Evolutionary conservation across 2,797 vertebrate species (phyloP), one percentile per base, ranked within the genome.

Genomic region (Sitta carolinensis): DNA sequence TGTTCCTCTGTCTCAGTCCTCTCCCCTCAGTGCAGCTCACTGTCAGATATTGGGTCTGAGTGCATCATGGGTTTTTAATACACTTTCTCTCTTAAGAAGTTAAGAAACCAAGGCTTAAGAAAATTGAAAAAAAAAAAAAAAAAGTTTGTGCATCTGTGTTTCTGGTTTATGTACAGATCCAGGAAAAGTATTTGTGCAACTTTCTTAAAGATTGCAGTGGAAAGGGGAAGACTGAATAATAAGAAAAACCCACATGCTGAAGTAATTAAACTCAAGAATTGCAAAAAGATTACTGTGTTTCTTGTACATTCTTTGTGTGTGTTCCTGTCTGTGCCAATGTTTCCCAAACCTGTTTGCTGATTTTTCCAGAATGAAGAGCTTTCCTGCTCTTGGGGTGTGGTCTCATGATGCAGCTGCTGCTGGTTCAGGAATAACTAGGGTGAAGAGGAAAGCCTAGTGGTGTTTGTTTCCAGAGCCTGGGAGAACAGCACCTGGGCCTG

Each of bases 191-290:
- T 80, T 95, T 84, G 18, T 91, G 94, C 92, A 94, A 66, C 76
- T 78, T 96, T 73, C 10, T 12, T 86, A 50, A 47, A 42, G 77
- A 69, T 63, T 69, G 83, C 77, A 57, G 10, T 47, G 57, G 45
- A 55, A 89, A 72, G 68, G 77, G 81, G 66, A 91, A 47, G 66
- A 69, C 74, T 79, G 63, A 88, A 54, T 3, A 88, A 58, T 32
- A 63, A 85, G 25, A 69, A 36, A 66, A 77, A 34, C 7, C 32
- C 57, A 91, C 74, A 68, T 69, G 27, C 57, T 96, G 85, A 94
- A 89, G 91, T 86, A 93, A 97, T 96, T 95, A 94, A 96, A 97
- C 32, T 63, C 50, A 82, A 92, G 51, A 81, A 79, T 93, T 97
- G 78, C 87, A 88, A 94, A 96, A 94, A 42, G 15, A 26, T 67